Evolutionary conservation across 2,113 vertebrate genomes (phyloP), one percentile per base, ranked within the genome.

Genomic region (Seriola quinqueradiata): DNA sequence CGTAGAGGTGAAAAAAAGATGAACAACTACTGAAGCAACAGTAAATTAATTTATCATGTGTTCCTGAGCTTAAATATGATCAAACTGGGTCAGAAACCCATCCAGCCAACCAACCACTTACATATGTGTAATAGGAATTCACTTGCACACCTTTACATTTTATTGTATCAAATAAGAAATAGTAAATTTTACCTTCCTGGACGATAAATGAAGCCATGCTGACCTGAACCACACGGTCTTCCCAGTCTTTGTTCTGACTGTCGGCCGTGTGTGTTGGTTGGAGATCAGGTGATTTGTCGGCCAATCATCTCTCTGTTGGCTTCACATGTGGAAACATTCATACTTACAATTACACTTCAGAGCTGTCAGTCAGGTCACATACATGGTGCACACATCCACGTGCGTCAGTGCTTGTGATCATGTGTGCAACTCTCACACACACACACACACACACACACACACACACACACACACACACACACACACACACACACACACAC

Each of bases 241-340:
- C 67, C 28, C 38, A 25, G 69, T 28, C 76, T 87, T 71, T 76
- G 70, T 79, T 82, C 75, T 71, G 64, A 65, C 19, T 36, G 50
- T 55, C 1, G 28, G 32, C 63, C 84, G 72, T 40, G 40, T 81
- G 61, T 65, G 66, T n/a, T 21, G 55, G 40, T 8, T 8, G 13
- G 67, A 54, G 59, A 70, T 71, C 77, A 65, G 70, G 59, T 82
- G 78, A 81, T 66, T 77, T 57, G 64, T 77, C 67, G 65, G 70
- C 44, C 75, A 36, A 71, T 82, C 73, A 65, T 40, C 48, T 83
- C 80, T 70, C 13, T 73, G 77, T 87, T 67, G 23, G 8, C 42
- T 48, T 73, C 77, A 77, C 87, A 91, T 84, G 75, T 91, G 91
- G 88, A 91, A 91, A 77, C 82, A 32, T 73, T 92, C 82, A 85